phyloP scores from a whole-genome alignment of 1,140 invertebrate genomes.

The Nomia melanderi region DNA sequence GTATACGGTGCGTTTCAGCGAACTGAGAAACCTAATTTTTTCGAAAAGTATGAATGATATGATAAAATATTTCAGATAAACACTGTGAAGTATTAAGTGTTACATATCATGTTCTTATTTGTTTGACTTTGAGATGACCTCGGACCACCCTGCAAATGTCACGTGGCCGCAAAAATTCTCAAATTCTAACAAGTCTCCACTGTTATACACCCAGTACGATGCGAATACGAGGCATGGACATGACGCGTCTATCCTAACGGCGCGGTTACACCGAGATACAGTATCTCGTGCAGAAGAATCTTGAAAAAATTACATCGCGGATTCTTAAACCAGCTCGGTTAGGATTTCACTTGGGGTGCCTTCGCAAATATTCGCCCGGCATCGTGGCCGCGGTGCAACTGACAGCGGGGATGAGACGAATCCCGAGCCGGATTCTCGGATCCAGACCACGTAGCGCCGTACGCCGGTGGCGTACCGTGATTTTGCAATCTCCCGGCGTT shows the following conservation, averaged over 20 bases:
- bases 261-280: background rate
- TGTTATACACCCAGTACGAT: background rate
- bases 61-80: too few relatives aligned
- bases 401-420: conserved; percentile 51
- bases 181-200: too few relatives aligned
- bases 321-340: conserved; percentile 56
- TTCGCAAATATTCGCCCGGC: conserved; percentile 63
- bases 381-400: conserved; percentile 61
- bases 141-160: too few relatives aligned
- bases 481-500: conserved; percentile 54
- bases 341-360: conserved; percentile 62
- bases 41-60: too few relatives aligned
- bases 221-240: background rate
- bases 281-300: conserved; percentile 42
- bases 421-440: conserved; percentile 42
- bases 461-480: conserved; percentile 61
- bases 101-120: too few relatives aligned
- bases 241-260: background rate
- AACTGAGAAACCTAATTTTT: too few relatives aligned
- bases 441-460: conserved; percentile 59
- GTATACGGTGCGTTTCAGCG: too few relatives aligned
- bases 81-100: too few relatives aligned
- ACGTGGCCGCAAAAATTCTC: too few relatives aligned
- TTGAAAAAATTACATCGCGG: conserved; percentile 51
- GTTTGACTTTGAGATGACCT: too few relatives aligned